Evolutionary conservation across 2,888 invertebrate species (phyloP).

Genomic region (Cerastis leucographa): DNA sequence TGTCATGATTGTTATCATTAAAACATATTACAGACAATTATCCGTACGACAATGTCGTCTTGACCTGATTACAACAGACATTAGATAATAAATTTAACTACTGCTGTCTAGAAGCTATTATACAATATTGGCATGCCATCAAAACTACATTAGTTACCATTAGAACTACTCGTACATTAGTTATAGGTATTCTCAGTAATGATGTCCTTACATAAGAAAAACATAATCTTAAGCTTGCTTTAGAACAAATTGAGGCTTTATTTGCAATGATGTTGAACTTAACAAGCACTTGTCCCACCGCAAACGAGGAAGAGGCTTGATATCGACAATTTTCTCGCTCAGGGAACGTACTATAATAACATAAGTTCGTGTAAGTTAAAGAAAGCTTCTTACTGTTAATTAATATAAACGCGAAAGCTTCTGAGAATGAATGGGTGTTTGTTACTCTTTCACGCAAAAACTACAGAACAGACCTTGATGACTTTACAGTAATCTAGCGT

Average conservation of each 20-base stretch:
- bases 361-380: background rate
- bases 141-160: slow-evolving; percentile 10
- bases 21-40: background rate
- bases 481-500: background rate
- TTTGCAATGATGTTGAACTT: slow-evolving; percentile 21
- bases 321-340: background rate
- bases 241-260: background rate
- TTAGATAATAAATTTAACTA: slow-evolving; percentile 37
- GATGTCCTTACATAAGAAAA: background rate
- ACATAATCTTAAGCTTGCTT: background rate
- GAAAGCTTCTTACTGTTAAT: background rate
- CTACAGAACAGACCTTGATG: background rate
- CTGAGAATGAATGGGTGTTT: background rate
- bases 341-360: background rate
- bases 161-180: too few species aligned
- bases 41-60: slow-evolving; percentile 18
- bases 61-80: slow-evolving; percentile 32
- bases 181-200: slow-evolving; percentile 17
- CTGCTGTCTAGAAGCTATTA: slow-evolving; percentile 6
- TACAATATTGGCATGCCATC: slow-evolving; percentile 25
- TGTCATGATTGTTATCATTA: background rate
- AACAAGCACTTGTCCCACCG: background rate
- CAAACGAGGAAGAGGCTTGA: background rate
- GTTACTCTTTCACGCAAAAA: background rate
- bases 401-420: background rate